Percentiles rank a stretch among this genome's conserved stretches.
phyloP scores from a whole-genome alignment of 2,113 vertebrate species.

The Daubentonia madagascariensis region DNA sequence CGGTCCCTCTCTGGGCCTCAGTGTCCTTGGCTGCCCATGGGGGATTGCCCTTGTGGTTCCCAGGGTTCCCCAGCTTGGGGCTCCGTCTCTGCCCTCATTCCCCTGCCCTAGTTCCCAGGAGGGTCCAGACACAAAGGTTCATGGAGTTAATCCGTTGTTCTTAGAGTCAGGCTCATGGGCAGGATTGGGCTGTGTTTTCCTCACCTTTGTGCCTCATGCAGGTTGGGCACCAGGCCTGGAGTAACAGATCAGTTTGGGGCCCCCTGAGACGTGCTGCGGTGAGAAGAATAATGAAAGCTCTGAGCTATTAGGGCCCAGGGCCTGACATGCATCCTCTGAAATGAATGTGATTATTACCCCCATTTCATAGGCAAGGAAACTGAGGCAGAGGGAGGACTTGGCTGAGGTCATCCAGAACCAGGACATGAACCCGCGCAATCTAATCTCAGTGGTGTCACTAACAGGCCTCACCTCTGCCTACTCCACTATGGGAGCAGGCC shows the following conservation, averaged over 20 bases:
- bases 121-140: not conserved
- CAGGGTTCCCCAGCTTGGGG: not conserved
- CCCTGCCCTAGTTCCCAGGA: not conserved
- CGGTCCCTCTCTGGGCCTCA: not conserved
- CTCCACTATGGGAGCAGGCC: not conserved
- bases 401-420: not conserved
- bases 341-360: not conserved
- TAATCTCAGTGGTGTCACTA: not conserved
- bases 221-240: not conserved
- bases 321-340: not conserved
- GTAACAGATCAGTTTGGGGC: not conserved
- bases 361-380: not conserved
- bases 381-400: not conserved
- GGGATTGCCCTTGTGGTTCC: not conserved
- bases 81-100: not conserved
- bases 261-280: not conserved
- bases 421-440: not conserved
- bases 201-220: not conserved
- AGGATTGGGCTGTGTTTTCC: not conserved
- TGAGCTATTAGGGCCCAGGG: not conserved
- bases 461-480: not conserved
- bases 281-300: not conserved
- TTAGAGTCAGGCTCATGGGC: not conserved
- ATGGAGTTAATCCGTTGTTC: not conserved
- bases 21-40: not conserved